phyloP scores from a whole-genome alignment of 2,797 vertebrate species.

The Chromis chromis region DNA sequence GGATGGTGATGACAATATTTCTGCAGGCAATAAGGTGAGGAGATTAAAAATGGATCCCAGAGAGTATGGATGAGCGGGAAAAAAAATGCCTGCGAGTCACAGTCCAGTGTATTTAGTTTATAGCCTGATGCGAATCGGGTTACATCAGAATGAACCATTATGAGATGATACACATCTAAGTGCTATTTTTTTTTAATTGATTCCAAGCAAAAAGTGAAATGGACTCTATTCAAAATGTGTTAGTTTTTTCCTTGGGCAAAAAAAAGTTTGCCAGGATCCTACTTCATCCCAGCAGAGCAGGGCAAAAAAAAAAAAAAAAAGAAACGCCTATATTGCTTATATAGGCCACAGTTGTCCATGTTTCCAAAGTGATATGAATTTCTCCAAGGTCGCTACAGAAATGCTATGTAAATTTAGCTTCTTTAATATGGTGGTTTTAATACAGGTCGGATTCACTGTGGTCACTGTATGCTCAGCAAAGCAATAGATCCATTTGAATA shows the following conservation, averaged over 20 bases:
- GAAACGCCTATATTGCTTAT: too few species aligned
- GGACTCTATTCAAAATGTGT: neutral
- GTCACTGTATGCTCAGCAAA: constrained; percentile 38
- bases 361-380: constrained; percentile 9
- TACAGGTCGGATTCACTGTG: constrained; percentile 42
- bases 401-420: constrained; percentile 56
- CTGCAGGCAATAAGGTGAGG: constrained; percentile 76
- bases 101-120: constrained; percentile 39
- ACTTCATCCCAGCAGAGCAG: neutral
- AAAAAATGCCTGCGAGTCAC: constrained; percentile 41
- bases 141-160: constrained; percentile 39
- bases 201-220: constrained; percentile 4
- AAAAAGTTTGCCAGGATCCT: neutral
- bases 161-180: constrained; percentile 8
- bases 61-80: constrained; percentile 32
- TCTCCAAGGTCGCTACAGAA: constrained; percentile 52
- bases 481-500: constrained; percentile 66
- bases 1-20: constrained; percentile 78
- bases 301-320: neutral
- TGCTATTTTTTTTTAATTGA: constrained; percentile 22
- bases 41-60: constrained; percentile 75
- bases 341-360: neutral
- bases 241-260: neutral
- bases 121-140: constrained; percentile 40
- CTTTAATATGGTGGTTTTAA: constrained; percentile 47